phyloP scores from a whole-genome alignment of 2,888 invertebrate genomes.

The Hedychridium roseum region DNA sequence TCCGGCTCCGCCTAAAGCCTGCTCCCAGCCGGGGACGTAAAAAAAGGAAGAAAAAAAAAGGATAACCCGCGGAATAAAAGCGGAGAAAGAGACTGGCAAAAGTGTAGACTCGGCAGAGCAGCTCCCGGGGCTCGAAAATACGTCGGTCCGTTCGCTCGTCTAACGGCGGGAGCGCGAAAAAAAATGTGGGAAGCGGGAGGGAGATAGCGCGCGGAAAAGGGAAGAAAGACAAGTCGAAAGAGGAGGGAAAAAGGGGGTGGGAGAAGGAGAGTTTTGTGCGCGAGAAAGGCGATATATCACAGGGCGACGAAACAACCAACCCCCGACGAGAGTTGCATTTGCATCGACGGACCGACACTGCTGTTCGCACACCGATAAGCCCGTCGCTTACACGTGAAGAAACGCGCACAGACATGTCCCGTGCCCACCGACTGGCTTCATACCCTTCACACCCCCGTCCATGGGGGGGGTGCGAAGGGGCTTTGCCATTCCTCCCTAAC shows the following conservation, averaged over 20 bases:
- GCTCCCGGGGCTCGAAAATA: constrained; percentile 45
- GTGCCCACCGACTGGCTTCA: constrained; percentile 45
- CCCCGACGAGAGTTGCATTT: constrained; percentile 60
- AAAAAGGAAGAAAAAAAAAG: constrained; percentile 20
- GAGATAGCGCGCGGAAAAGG: constrained; percentile 16
- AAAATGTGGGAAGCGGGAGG: constrained; percentile 13
- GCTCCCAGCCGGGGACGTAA: constrained; percentile 30
- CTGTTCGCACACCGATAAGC: too few relatives aligned
- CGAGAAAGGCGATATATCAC: constrained; percentile 53
- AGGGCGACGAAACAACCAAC: constrained; percentile 59
- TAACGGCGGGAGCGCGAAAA: constrained; percentile 15
- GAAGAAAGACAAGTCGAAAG: constrained; percentile 9
- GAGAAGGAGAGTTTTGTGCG: constrained; percentile 28
- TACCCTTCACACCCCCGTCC: constrained; percentile 20
- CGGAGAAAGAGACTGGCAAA: too few relatives aligned
- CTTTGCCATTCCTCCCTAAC: constrained; percentile 37
- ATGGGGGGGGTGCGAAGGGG: constrained; percentile 33
- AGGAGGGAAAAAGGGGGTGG: constrained; percentile 20
- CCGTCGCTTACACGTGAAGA: constrained; percentile 19
- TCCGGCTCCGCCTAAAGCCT: constrained; percentile 53
- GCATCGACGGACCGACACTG: constrained; percentile 52
- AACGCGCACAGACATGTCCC: background rate
- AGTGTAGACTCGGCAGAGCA: constrained; percentile 29
- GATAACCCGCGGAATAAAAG: constrained; percentile 17
- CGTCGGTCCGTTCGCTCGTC: constrained; percentile 29